These are phyloP conservation scores for Exocentrus adspersus DNA, from an alignment of 2,888 invertebrate species.

Conservation along the genomic window DNA sequence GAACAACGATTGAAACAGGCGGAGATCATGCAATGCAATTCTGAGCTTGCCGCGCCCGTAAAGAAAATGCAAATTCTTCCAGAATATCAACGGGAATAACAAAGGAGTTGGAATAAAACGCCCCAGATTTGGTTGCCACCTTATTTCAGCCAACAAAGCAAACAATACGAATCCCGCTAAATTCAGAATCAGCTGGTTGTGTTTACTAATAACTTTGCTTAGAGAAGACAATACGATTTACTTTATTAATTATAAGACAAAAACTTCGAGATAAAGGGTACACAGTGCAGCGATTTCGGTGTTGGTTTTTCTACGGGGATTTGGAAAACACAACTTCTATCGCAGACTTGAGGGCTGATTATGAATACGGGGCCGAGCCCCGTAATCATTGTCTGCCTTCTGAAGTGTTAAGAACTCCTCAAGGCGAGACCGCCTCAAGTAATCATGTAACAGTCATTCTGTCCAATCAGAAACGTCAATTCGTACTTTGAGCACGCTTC, in stretches of 20 bases:
- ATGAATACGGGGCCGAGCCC: too few species aligned
- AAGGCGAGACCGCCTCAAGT: too few species aligned
- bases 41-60: slow-evolving; percentile 18
- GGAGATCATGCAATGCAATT: slow-evolving; percentile 46
- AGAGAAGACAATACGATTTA: slow-evolving; percentile 37
- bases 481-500: too few species aligned
- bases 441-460: too few species aligned
- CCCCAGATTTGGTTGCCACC: slow-evolving; percentile 37
- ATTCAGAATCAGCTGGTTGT: slow-evolving; percentile 24
- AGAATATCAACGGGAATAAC: slow-evolving; percentile 48
- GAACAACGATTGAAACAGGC: slow-evolving; percentile 31
- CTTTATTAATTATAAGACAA: slow-evolving; percentile 41
- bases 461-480: too few species aligned
- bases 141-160: slow-evolving; percentile 35
- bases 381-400: too few species aligned
- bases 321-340: too few species aligned
- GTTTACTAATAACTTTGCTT: slow-evolving; percentile 28
- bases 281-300: slow-evolving; percentile 28
- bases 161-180: slow-evolving; percentile 27
- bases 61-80: slow-evolving; percentile 50
- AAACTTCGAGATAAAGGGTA: slow-evolving; percentile 31
- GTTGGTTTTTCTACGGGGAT: slow-evolving; percentile 23
- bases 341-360: too few species aligned
- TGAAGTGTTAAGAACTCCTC: too few species aligned
- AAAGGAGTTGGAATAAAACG: slow-evolving; percentile 46